Evolutionary conservation across 2,888 invertebrate species (phyloP), one percentile per base, ranked within the genome.

Genomic region (Graphium colonna): DNA sequence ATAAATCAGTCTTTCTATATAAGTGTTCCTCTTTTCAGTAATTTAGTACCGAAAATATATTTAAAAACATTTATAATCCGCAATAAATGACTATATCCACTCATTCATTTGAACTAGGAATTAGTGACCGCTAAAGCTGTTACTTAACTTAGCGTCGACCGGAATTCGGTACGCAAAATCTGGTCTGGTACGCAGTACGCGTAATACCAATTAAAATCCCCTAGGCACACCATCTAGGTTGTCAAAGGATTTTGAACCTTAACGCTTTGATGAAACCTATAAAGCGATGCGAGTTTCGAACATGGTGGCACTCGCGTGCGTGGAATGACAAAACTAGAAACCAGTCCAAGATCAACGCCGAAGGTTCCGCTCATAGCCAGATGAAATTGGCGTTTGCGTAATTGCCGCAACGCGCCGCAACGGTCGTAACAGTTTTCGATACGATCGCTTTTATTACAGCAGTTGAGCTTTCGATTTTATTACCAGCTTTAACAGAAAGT

Each of bases 321-420:
- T 53, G 49, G 58, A 63, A 64, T 63, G 64, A 66, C 60, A 66
- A 65, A 68, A 68, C 63, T 64, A 64, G 64, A 62, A 63, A 64
- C 64, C 67, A 70, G 75, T 68, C 69, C 75, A 75, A 75, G 75
- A 74, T 67, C 75, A 67, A 63, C 64, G 59, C 51, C 51, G 69
- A 75, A 75, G 75, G 73, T 62, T 65, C 60, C 52, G 60, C 59
- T 21, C 21, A 21, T 21, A 21, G 60, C 60, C 59, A 61, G 61
- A 60, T 58, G 56, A 61, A 61, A 60, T 57, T 50, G 54, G 8
- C 26, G 41, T 42, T 52, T 47, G 52, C 41, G 52, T 41, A 46
- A 52, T 26, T 15, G 33, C 13, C 17, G 15, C 16, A 51, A 50
- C 52, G 47, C 46, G 46, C 50, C 46, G 49, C 48, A 60, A 53